These are phyloP conservation scores for Nymphalis io DNA, from an alignment of 1,140 invertebrate species.

Conservation along the genomic window DNA sequence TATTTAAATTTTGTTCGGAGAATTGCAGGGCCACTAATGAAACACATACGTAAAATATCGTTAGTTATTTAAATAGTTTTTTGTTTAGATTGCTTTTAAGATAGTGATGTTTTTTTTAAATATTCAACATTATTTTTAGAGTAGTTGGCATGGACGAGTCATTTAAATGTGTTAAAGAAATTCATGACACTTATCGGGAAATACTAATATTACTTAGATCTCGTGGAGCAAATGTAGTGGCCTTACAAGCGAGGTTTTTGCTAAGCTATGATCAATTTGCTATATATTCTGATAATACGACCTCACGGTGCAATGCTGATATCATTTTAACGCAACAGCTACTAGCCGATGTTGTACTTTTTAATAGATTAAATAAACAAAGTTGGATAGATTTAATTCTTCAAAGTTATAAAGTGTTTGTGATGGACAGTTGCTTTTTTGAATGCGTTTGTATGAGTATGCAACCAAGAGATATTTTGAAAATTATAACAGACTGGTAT, in stretches of 20 bases:
- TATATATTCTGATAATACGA: conserved; percentile 57
- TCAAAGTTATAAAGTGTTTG: conserved; percentile 74
- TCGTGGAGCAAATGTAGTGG: conserved; percentile 63
- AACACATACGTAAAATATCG: conserved; percentile 63
- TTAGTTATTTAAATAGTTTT: conserved; percentile 42
- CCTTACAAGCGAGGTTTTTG: conserved; percentile 64
- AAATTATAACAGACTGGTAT: conserved; percentile 63
- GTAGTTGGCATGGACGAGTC: conserved; percentile 53
- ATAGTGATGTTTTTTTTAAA: too few relatives aligned
- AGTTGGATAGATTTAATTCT: conserved; percentile 74
- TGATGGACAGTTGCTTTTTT: conserved; percentile 73
- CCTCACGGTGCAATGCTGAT: conserved; percentile 60
- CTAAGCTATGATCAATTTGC: conserved; percentile 70
- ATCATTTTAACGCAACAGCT: conserved; percentile 56
- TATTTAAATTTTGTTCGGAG: conserved; percentile 68
- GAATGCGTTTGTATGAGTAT: conserved; percentile 66
- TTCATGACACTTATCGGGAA: conserved; percentile 68
- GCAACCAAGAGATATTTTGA: conserved; percentile 57
- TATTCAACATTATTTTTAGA: conserved; percentile 44
- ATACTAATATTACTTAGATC: conserved; percentile 62
- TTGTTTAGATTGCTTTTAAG: neutral
- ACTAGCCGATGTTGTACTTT: conserved; percentile 51
- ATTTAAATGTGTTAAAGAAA: conserved; percentile 63
- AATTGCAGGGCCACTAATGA: conserved; percentile 68
- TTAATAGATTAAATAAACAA: conserved; percentile 71